phyloP scores from a whole-genome alignment of 2,797 vertebrate genomes.

The Catamblyrhynchus diadema region DNA sequence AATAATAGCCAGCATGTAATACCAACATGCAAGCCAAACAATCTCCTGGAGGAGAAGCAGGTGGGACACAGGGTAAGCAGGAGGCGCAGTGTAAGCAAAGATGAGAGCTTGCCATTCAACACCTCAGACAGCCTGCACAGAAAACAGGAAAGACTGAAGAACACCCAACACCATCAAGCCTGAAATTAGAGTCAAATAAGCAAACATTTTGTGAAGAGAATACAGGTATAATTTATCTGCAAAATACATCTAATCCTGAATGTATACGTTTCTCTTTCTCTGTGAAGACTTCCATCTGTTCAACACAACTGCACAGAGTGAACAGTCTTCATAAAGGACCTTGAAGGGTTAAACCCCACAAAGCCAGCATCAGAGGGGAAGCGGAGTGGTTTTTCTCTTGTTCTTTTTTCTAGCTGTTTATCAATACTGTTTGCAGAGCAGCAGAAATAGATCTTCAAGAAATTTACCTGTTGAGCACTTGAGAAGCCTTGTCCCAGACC shows the following conservation, averaged over 20 bases:
- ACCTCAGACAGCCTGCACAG: background rate
- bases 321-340: background rate
- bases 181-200: background rate
- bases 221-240: background rate
- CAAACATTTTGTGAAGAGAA: background rate
- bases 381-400: background rate
- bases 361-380: background rate
- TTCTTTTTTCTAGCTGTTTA: background rate
- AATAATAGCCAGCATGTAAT: background rate
- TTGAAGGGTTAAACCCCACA: background rate
- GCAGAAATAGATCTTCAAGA: background rate
- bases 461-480: background rate
- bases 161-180: background rate
- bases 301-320: background rate
- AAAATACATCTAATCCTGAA: background rate
- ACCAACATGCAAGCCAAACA: background rate
- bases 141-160: background rate
- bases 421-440: background rate
- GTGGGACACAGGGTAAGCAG: background rate
- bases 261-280: background rate
- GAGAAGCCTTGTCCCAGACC: background rate
- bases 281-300: background rate
- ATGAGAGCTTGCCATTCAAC: background rate
- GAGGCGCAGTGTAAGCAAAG: background rate
- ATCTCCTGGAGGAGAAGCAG: background rate